phyloP scores from a whole-genome alignment of 1,140 invertebrate species.

The Bombus soroeensis region DNA sequence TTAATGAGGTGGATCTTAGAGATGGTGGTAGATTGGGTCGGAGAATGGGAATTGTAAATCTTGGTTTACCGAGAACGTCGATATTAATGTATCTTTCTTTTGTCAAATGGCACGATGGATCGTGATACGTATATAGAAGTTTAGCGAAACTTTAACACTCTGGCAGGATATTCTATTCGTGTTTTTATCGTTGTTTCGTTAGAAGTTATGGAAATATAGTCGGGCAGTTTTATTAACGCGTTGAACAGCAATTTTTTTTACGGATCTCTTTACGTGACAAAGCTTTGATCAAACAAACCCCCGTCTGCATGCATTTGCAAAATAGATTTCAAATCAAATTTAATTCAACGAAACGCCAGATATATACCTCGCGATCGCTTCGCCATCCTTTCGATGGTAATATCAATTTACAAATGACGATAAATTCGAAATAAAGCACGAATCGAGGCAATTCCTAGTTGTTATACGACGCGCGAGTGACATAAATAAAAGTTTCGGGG shows the following conservation, averaged over 20 bases:
- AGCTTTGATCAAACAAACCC: neutral
- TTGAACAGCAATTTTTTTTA: neutral
- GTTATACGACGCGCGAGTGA: neutral
- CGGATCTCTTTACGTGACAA: neutral
- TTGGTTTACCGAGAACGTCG: neutral
- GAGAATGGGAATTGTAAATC: neutral
- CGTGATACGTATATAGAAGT: too few relatives aligned
- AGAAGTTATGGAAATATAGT: neutral
- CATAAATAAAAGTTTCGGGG: neutral
- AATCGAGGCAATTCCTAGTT: neutral
- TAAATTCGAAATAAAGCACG: neutral
- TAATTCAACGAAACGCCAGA: neutral
- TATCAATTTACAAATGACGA: neutral
- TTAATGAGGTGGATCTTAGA: neutral
- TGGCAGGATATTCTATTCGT: neutral
- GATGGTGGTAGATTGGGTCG: neutral
- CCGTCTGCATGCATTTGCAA: neutral
- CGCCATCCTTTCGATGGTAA: neutral
- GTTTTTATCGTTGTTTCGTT: neutral
- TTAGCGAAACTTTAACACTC: neutral
- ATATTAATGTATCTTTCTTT: too few relatives aligned
- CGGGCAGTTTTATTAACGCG: neutral
- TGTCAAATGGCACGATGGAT: too few relatives aligned
- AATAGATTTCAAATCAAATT: neutral
- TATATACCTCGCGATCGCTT: neutral